Evolutionary conservation across 2,797 vertebrate species (phyloP), one percentile per base, ranked within the genome.

Genomic region (Anomalospiza imberbis): DNA sequence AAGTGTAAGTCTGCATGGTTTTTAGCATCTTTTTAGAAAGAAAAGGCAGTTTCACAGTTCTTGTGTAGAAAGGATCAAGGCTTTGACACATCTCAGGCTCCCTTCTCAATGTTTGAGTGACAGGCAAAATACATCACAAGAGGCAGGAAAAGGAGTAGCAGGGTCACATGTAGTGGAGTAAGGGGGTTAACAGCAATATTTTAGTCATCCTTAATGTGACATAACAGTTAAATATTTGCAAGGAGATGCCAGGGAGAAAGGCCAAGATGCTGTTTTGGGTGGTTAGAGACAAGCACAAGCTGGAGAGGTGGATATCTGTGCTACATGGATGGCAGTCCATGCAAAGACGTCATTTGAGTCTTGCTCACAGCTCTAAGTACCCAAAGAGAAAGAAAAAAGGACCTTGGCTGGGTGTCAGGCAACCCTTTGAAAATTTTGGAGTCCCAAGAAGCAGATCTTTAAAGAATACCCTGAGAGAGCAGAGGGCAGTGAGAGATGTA

Each of bases 1-100:
- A 82, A 83, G 7, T 42, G 6, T 32, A 86, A 51, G 12, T 73
- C 48, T 53, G n/a, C 10, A 31, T 36, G 20, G n/a, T 29, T 81
- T 88, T 76, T 60, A 60, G 14, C 48, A 19, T 55, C n/a, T 76
- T 70, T 50, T 48, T 79, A 55, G 40, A 55, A 83, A 54, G 32
- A 82, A 85, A 94, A 92, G 40, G 54, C 44, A 55, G 12, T 74
- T 93, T 89, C 74, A 66, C 55, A 57, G 22, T 29, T 82, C 40
- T 38, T 54, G 6, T 38, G 4, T 26, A 14, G 42, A 73, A 81
- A 81, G 28, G 60, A 78, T 76, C 32, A 40, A 79, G 50, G 28
- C 24, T 92, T 68, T 89, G 66, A 51, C 55, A 70, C 17, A 42
- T 60, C 22, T 34, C 55, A 63, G 71, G 22, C 12, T 38, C 13